Base-by-base conservation (phyloP, 1,140 invertebrate genomes). In the Rhizoglyphus robini region DNA sequence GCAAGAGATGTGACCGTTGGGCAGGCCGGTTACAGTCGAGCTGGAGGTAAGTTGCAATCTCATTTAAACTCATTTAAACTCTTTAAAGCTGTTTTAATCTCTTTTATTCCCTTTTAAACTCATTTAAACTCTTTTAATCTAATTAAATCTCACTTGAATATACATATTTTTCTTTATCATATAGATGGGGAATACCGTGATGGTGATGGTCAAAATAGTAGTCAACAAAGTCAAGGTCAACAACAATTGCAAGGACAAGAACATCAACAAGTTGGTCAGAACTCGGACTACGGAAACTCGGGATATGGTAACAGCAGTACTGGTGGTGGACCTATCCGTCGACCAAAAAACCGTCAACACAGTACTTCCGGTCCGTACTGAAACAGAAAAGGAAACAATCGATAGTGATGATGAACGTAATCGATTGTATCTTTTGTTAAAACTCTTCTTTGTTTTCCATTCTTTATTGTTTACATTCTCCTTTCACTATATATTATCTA, bases 281-380 rank as follows among this genome's bases (percentile, higher is more conserved):
- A 30, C 41, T 48, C 38, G 1, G 57, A 60, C 27, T 31, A 60
- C 30, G 57, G 57, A 46, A 31, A 62, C 46, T 23, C 60, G 2
- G 65, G 63, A 23, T 69, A 69, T 68, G 69, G 69, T 20, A 66
- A 63, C 27, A 67, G 67, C 38, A n/a, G n/a, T n/a, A 65, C 58
- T 59, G 69, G 69, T n/a, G 69, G 69, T 38, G 69, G 69, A 27
- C 65, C 69, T 20, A 67, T 69, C 32, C 34, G 66, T 59, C 46
- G 51, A 13, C 30, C 41, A n/a, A 63, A 63, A 3, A 57, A 57
- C 4, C 65, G 68, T 23, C 31, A n/a, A n/a, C n/a, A n/a, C n/a
- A n/a, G 70, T 20, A 63, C 68, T 23, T 27, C 34, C 49, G 68
- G 68, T 34, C 70, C 70, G 13, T 70, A 70, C 46, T 65, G 69